Conservation (phyloP, 2,888 invertebrate genomes). For the Rhagonycha lutea region DNA sequence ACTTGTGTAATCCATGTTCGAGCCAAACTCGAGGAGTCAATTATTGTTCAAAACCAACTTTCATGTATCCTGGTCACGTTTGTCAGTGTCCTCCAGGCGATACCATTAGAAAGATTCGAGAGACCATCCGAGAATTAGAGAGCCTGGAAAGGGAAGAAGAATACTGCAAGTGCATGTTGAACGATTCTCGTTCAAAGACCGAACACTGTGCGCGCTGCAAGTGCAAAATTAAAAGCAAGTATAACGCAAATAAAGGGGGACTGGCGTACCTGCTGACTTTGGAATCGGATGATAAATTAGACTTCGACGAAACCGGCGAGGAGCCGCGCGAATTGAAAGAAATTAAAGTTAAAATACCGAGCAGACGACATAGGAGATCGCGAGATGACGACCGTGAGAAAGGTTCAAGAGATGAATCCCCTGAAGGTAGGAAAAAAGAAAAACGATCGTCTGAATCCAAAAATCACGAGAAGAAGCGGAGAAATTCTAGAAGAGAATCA, state of each 20-base stretch:
- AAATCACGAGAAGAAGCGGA: conserved; percentile 6
- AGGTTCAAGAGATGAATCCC: conserved; percentile 15
- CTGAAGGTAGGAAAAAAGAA: neutral
- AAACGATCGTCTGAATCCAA: neutral
- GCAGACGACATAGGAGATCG: conserved; percentile 5
- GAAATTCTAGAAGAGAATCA: conserved; percentile 7
- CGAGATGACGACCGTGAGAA: conserved; percentile 31
- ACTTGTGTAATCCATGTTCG: conserved; percentile 35
- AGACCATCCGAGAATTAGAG: conserved; percentile 52
- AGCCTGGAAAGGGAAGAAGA: conserved; percentile 40
- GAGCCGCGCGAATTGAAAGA: conserved; percentile 36
- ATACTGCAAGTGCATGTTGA: conserved; percentile 37
- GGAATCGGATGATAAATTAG: conserved; percentile 17
- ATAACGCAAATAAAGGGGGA: conserved; percentile 21
- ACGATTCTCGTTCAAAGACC: neutral
- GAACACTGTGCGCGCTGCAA: conserved; percentile 23
- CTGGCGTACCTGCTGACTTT: conserved; percentile 33
- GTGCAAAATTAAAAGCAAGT: conserved; percentile 9
- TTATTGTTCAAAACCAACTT: conserved; percentile 3
- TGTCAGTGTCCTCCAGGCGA: conserved; percentile 28
- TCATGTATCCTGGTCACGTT: conserved; percentile 32
- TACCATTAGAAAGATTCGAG: conserved; percentile 25
- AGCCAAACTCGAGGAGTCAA: conserved; percentile 18
- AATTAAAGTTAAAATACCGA: conserved; percentile 42
- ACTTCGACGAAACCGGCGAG: conserved; percentile 20